Conservation (phyloP, 2,797 vertebrate species). For the Scarus forsteni region DNA sequence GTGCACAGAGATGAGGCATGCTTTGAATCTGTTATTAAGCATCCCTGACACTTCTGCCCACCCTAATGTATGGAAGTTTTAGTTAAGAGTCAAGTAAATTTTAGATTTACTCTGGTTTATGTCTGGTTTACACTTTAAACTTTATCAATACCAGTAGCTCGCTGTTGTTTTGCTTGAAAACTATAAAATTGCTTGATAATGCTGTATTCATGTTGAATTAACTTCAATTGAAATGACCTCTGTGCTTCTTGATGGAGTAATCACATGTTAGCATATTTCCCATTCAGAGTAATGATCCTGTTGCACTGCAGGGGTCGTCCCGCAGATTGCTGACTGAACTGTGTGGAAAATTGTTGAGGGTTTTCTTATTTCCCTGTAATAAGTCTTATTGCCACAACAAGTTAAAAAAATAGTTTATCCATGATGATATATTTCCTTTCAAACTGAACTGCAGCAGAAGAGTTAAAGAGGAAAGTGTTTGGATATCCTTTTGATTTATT, state of each 20-base stretch:
- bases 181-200: background rate
- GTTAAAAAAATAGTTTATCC: constrained; percentile 58
- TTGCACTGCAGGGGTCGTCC: constrained; percentile 50
- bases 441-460: constrained; percentile 10
- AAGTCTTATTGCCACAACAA: constrained; percentile 62
- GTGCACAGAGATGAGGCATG: no score
- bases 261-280: constrained; percentile 60
- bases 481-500: background rate
- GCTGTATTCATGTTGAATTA: constrained; percentile 19
- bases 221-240: constrained; percentile 37
- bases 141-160: no score
- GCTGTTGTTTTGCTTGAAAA: no score
- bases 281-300: constrained; percentile 60
- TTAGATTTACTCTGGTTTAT: no score
- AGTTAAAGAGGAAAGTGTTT: background rate
- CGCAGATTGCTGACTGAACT: constrained; percentile 57
- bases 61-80: no score
- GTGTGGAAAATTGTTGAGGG: constrained; percentile 69
- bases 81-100: no score
- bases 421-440: constrained; percentile 35
- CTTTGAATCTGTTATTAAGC: no score
- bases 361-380: constrained; percentile 54
- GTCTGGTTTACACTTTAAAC: no score
- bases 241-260: constrained; percentile 24
- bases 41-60: no score